phyloP scores from a whole-genome alignment of 2,888 invertebrate species.

The Chironomus riparius region DNA sequence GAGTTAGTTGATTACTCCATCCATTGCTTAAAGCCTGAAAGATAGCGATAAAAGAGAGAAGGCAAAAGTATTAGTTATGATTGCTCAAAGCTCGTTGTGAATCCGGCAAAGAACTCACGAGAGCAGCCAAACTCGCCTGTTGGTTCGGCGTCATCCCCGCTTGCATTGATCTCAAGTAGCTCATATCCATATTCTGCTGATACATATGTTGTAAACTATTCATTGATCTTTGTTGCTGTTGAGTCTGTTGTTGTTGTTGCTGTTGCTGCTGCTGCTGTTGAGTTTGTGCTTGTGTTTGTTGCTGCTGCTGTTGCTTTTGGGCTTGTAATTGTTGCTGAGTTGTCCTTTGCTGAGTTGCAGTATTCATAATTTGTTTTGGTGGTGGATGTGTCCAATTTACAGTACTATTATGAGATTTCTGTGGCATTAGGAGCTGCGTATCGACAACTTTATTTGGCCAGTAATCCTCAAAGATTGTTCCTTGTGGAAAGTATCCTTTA shows the following conservation, averaged over 20 bases:
- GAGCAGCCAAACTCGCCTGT: constrained; percentile 27
- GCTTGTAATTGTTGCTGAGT: constrained; percentile 34
- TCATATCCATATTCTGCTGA: constrained; percentile 18
- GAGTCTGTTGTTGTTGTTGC: constrained; percentile 36
- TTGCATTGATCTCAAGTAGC: constrained; percentile 23
- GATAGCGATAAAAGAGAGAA: constrained; percentile 20
- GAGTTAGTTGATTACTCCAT: constrained; percentile 43
- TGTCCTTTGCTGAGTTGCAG: constrained; percentile 36
- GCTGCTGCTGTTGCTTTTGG: constrained; percentile 41
- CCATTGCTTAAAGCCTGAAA: constrained; percentile 41
- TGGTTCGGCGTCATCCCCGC: constrained; percentile 22
- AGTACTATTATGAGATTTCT: constrained; percentile 47
- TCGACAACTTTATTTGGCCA: constrained; percentile 87
- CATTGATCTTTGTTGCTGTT: constrained; percentile 32
- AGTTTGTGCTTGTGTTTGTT: constrained; percentile 33
- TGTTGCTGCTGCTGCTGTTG: constrained; percentile 34
- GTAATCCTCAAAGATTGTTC: constrained; percentile 84
- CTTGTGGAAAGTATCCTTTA: constrained; percentile 81
- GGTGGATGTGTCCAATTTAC: constrained; percentile 76
- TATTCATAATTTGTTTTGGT: constrained; percentile 34
- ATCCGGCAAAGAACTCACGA: constrained; percentile 29
- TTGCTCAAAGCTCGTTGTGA: constrained; percentile 20
- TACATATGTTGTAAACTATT: constrained; percentile 17
- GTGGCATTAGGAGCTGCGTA: constrained; percentile 64
- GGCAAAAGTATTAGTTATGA: constrained; percentile 35